Base-by-base conservation (phyloP, 2,113 vertebrate genomes). In the Centrocercus urophasianus region DNA sequence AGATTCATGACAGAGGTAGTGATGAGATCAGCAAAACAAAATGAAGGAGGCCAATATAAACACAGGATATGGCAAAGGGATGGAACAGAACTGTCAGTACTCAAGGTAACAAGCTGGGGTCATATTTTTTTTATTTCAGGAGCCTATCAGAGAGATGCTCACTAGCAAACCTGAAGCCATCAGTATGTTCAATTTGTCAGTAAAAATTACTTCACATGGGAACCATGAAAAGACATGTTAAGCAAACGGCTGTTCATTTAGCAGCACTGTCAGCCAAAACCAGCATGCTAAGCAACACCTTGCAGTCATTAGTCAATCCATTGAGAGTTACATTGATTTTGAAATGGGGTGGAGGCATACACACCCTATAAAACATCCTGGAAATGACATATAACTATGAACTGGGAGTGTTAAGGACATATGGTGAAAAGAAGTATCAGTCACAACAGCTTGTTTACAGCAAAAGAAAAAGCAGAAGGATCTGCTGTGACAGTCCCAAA, bases 381-480 rank as follows among this genome's bases (percentile, higher is more conserved):
- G 85, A 94, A 96, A 96, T 97, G 93, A 97, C 91, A 96, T 83
- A 42, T 32, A 89, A 83, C 6, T 38, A 83, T 88, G 86, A 91
- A 88, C 88, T 96, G 94, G 96, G 96, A 96, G 96, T 86, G 88
- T 91, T 94, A 65, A 52, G 71, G 94, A 94, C 86, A 92, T 56
- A 94, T 45, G 90, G 69, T 81, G 59, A 88, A 93, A 90, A 94
- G 76, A 94, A 93, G 75, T 88, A 90, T 90, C 92, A 90, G 93
- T 95, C 94, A 94, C 83, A 92, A 95, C 86, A 89, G 89, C 92
- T 93, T 97, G 94, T 97, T 97, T 96, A 97, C 86, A 94, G 83
- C 80, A 93, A 52, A 2, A 83, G 88, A 71, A 91, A 83, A 91
- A 84, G 61, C 72, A 92, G 81, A 91, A 90, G 83, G 86, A 96